Evolutionary conservation across 2,888 invertebrate species (phyloP), one percentile per base, ranked within the genome.

Genomic region (Lamellibrachia columna): DNA sequence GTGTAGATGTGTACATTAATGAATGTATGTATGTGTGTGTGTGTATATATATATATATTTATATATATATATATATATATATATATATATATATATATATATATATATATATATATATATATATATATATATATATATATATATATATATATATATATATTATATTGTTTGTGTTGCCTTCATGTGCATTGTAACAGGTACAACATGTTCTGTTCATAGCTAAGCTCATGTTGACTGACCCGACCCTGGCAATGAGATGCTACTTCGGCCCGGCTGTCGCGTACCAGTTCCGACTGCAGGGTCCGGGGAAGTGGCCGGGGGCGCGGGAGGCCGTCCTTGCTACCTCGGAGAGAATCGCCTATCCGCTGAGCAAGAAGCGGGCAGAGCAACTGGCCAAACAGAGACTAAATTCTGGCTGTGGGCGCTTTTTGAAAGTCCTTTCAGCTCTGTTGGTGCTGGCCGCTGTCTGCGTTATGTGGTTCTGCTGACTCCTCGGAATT

Each of bases 251-350:
- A 4, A 22, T 95, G 6, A 93, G 95, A 3, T 96, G 96, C 93
- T 94, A 94, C 90, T 94, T 95, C 93, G 96, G 96, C 0, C 95
- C 96, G 1, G 96, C 96, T 93, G 93, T 95, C 6, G 96, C 96
- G 0, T 95, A 95, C 7, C 96, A 96, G 94, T 96, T 95, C 93
- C 94, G 96, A 1, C 94, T 96, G 8, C n/a, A 93, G 7, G 96
- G 96, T 1, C 95, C 95, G 0, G 94, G 95, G 28, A 93, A 94
- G 53, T 95, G 95, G 95, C 92, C 93, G 40, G 53, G 15, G 40
- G 91, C 91, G 2, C 52, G 91, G 40, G 40, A 91, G n/a, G 4
- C 91, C 55, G n/a, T 91, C 40, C 91, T 91, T 11, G 15, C 53
- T 4, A 91, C 58, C 15, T 55, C n/a, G 91, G 75, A 75, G 75